Evolutionary conservation across 2,113 vertebrate genomes (phyloP).

Genomic region (rat (Rattus norvegicus)): GRCr8 NC_086026.1:39474501-39475000

Average conservation of each 20-base stretch:
- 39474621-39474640: not conserved
- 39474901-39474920: not conserved
- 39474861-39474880: constrained; percentile 18
- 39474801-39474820: not conserved
- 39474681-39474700: constrained; percentile 9
- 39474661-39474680: not conserved
- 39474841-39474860: constrained; percentile 44
- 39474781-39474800: not conserved
- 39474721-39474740: constrained; percentile 34
- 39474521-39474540: not conserved
- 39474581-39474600: not conserved
- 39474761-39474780: not conserved
- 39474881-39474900: constrained; percentile 36
- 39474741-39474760: not conserved
- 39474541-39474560: not conserved
- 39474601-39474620: constrained; percentile 35
- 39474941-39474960: not conserved
- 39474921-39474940: not conserved
- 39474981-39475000: too few relatives aligned
- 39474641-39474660: not conserved
- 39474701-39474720: not conserved
- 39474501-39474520: not conserved
- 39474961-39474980: not conserved
- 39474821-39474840: constrained; percentile 49
- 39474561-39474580: not conserved